phyloP scores from a whole-genome alignment of 2,888 invertebrate species.

The Drosophila falleni region DNA sequence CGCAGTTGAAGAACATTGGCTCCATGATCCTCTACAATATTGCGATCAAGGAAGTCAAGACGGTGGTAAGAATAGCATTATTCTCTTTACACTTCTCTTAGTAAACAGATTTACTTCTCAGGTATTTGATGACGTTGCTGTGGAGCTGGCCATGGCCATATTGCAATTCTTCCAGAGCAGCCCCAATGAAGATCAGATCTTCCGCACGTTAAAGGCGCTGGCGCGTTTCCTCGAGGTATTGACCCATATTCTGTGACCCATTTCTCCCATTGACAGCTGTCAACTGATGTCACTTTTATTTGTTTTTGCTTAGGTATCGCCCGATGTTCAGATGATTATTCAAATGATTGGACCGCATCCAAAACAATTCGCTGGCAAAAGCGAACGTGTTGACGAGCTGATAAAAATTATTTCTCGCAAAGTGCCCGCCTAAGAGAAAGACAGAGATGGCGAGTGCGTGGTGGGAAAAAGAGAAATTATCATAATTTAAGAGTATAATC shows the following conservation, averaged over 20 bases:
- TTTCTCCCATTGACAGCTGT: constrained; percentile 64
- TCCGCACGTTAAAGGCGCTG: constrained; percentile 92
- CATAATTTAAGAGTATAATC: constrained; percentile 30
- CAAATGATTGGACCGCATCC: constrained; percentile 97
- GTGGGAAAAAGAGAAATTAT: constrained; percentile 12
- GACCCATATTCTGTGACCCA: constrained; percentile 56
- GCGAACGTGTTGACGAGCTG: constrained; percentile 92
- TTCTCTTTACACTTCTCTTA: neutral
- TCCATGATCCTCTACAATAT: constrained; percentile 95
- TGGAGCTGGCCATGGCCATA: constrained; percentile 95
- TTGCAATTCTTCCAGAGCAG: constrained; percentile 94
- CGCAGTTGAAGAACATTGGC: constrained; percentile 91
- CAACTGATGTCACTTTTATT: constrained; percentile 84
- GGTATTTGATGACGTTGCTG: constrained; percentile 97
- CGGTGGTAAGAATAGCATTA: constrained; percentile 91
- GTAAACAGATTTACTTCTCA: constrained; percentile 81
- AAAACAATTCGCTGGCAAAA: constrained; percentile 92
- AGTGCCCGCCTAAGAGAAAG: constrained; percentile 84
- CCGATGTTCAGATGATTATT: constrained; percentile 94
- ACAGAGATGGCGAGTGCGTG: neutral
- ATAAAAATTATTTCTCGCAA: constrained; percentile 91
- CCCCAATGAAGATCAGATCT: constrained; percentile 92
- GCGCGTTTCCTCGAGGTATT: constrained; percentile 86
- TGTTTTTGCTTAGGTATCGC: constrained; percentile 89
- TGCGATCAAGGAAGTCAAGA: constrained; percentile 98